A percentile compares a stretch with the other conserved stretches of the same genome.
phyloP scores from a whole-genome alignment of 2,113 vertebrate species.

The Tor tambroides region DNA sequence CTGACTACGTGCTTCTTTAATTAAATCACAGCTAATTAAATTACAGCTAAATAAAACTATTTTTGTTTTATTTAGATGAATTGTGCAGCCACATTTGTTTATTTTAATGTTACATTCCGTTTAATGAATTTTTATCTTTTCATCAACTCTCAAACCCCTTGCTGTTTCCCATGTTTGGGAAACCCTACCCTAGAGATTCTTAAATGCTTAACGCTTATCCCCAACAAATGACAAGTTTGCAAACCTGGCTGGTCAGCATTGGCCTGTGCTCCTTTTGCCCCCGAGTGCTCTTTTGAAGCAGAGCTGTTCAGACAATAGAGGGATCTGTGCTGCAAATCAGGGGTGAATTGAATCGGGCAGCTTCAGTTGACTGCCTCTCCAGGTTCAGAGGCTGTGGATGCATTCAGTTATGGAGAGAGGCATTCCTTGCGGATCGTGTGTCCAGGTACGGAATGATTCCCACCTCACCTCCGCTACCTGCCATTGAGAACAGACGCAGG shows the following conservation, averaged over 20 bases:
- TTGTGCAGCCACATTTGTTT: background rate
- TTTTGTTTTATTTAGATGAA: too few species aligned
- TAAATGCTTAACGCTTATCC: conserved; percentile 12
- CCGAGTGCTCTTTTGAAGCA: conserved; percentile 44
- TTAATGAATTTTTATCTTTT: too few species aligned
- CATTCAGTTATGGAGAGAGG: conserved; percentile 52
- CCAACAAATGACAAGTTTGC: background rate
- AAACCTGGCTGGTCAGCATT: conserved; percentile 15
- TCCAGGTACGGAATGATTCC: conserved; percentile 55
- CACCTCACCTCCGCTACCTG: conserved; percentile 29
- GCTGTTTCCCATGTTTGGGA: background rate
- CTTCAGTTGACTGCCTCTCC: conserved; percentile 46
- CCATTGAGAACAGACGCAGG: conserved; percentile 22
- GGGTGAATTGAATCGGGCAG: conserved; percentile 49
- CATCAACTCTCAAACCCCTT: background rate
- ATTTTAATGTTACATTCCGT: background rate
- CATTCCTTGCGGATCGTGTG: conserved; percentile 60
- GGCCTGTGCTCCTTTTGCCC: conserved; percentile 34
- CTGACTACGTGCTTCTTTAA: too few species aligned
- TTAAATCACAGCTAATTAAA: too few species aligned
- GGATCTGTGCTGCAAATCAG: conserved; percentile 52
- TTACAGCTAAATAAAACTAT: too few species aligned
- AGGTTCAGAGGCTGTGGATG: conserved; percentile 48
- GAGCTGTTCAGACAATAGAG: conserved; percentile 55
- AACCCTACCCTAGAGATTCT: background rate